A percentile compares a stretch with the other conserved stretches of the same genome.
Evolutionary conservation across 2,113 vertebrate genomes (phyloP).

Genomic region (Ornithorhynchus anatinus): DNA sequence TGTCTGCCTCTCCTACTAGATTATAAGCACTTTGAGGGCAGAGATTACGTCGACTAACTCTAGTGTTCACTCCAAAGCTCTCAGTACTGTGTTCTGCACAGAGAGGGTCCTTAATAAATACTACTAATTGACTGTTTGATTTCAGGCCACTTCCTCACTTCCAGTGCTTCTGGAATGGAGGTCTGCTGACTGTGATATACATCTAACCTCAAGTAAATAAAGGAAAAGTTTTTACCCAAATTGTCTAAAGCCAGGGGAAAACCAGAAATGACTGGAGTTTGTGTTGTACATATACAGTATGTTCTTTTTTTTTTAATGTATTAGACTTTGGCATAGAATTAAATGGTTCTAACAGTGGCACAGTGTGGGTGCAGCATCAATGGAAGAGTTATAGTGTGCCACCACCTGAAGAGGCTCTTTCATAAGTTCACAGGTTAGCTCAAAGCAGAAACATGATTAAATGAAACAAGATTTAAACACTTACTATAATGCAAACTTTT

Average conservation of each 20-base stretch:
- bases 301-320: slow-evolving; percentile 19
- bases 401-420: background rate
- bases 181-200: background rate
- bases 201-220: background rate
- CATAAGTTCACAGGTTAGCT: background rate
- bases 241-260: background rate
- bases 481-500: background rate
- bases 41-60: too few species aligned
- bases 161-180: background rate
- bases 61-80: too few species aligned
- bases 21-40: too few species aligned
- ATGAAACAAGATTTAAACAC: background rate
- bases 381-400: background rate
- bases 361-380: background rate
- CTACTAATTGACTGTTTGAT: background rate
- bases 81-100: too few species aligned
- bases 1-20: too few species aligned
- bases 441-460: background rate
- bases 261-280: background rate
- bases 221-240: background rate
- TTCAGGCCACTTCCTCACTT: background rate
- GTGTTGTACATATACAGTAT: background rate
- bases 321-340: background rate
- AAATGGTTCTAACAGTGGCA: background rate
- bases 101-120: too few species aligned